These are phyloP conservation scores for Xanthia togata DNA, from an alignment of 2,888 invertebrate genomes.

Conservation along the genomic window DNA sequence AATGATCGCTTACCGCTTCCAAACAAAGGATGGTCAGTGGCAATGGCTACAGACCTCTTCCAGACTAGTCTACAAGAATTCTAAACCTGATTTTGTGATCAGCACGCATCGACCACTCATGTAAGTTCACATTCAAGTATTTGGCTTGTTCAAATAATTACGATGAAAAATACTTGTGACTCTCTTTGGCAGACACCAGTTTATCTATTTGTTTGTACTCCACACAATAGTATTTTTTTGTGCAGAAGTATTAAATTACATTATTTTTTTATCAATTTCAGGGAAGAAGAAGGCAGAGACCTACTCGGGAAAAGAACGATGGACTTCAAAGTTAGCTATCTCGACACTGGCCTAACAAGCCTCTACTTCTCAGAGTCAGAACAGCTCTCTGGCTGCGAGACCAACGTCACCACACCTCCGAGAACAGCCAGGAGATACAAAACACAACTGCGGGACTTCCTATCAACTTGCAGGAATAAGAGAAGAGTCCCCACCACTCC, in stretches of 20 bases:
- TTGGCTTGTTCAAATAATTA: neutral
- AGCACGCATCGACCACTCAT: conserved; percentile 99
- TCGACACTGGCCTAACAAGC: conserved; percentile 97
- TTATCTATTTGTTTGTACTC: neutral
- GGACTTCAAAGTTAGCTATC: conserved; percentile 99
- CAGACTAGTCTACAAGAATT: conserved; percentile 99
- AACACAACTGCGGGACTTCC: conserved; percentile 97
- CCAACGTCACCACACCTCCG: conserved; percentile 93
- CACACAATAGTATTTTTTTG: neutral
- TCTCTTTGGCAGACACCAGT: neutral
- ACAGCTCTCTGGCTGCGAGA: conserved; percentile 92
- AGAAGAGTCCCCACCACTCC: conserved; percentile 91
- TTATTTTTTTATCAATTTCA: conserved; percentile 76
- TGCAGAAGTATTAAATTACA: neutral
- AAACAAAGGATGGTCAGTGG: conserved; percentile 98
- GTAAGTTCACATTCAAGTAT: conserved; percentile 90
- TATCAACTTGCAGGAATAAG: conserved; percentile 97
- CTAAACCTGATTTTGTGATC: conserved; percentile 99
- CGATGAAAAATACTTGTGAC: neutral
- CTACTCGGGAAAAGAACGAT: conserved; percentile 99
- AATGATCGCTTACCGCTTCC: conserved; percentile 99
- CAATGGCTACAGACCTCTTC: conserved; percentile 99
- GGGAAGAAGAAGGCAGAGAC: conserved; percentile 99
- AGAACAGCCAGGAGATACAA: conserved; percentile 97
- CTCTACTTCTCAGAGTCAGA: conserved; percentile 97